A percentile compares a stretch with the other conserved stretches of the same genome.
Evolutionary conservation across 2,888 invertebrate species (phyloP).

Genomic region (Lasioglossum marginatum): DNA sequence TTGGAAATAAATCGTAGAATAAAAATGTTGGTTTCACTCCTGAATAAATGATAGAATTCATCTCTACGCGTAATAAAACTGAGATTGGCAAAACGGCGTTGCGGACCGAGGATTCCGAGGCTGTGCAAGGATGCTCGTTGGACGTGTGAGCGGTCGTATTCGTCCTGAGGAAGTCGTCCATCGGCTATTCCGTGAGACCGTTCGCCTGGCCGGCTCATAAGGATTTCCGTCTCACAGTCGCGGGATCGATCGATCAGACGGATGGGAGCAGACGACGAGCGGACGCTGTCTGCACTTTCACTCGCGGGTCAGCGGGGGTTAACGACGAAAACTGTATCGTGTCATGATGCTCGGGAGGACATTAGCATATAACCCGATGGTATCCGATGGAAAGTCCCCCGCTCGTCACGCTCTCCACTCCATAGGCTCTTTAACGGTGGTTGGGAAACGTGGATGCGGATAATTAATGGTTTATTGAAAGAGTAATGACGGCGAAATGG

Average conservation of each 20-base stretch:
- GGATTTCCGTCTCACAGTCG: constrained; percentile 57
- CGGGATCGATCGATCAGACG: constrained; percentile 52
- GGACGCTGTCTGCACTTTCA: constrained; percentile 67
- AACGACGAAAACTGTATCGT: constrained; percentile 72
- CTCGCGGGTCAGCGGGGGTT: constrained; percentile 63
- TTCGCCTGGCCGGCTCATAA: constrained; percentile 30
- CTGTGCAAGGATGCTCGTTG: neutral
- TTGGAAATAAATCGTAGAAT: too few species aligned
- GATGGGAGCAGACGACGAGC: constrained; percentile 37
- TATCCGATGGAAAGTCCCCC: constrained; percentile 58
- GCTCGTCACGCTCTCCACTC: constrained; percentile 39
- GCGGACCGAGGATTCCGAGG: neutral
- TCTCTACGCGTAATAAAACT: too few species aligned
- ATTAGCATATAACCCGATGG: constrained; percentile 64
- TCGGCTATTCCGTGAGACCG: constrained; percentile 32
- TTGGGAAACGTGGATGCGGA: neutral
- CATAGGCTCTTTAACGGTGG: constrained; percentile 9
- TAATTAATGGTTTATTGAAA: constrained; percentile 11
- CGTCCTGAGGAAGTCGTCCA: constrained; percentile 44
- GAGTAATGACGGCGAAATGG: constrained; percentile 2
- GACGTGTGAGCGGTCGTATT: neutral
- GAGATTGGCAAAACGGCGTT: too few species aligned
- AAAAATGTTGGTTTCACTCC: too few species aligned
- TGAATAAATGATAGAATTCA: too few species aligned
- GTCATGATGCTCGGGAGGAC: constrained; percentile 61